phyloP scores from a whole-genome alignment of 1,140 invertebrate species.

The Pentalonia nigronervosa region DNA sequence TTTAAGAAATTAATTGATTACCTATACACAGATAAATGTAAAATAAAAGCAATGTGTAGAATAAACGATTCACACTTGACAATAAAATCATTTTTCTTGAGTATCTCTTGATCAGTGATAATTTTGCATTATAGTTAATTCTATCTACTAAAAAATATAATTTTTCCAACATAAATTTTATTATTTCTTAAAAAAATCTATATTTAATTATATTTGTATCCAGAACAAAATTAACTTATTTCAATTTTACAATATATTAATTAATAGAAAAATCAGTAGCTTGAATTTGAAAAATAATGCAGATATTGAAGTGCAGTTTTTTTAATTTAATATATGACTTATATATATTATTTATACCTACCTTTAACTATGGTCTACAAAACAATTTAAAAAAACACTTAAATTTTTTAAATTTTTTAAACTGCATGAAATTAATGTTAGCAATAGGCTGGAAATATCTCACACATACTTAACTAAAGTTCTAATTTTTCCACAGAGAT shows the following conservation, averaged over 20 bases:
- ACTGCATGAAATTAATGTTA: too few relatives aligned
- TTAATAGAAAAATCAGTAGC: too few relatives aligned
- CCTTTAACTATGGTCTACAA: too few relatives aligned
- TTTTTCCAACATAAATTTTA: background rate
- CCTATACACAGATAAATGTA: conserved; percentile 30
- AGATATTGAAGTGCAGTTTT: too few relatives aligned
- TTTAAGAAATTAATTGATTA: background rate
- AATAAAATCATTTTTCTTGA: conserved; percentile 59
- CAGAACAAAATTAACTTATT: background rate
- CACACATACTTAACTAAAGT: too few relatives aligned
- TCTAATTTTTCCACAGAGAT: too few relatives aligned
- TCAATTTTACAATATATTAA: background rate
- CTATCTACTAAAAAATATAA: conserved; percentile 18
- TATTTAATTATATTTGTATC: background rate
- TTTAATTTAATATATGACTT: too few relatives aligned
- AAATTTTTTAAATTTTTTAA: too few relatives aligned
- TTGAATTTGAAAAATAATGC: too few relatives aligned
- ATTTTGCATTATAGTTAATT: conserved; percentile 34
- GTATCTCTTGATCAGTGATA: conserved; percentile 23
- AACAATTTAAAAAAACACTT: too few relatives aligned
- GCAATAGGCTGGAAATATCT: too few relatives aligned
- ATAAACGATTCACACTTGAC: conserved; percentile 59
- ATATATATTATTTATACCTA: too few relatives aligned
- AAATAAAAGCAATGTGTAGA: conserved; percentile 52
- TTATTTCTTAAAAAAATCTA: background rate